phyloP scores from a whole-genome alignment of 2,797 vertebrate genomes.

The Lagodon rhomboides region DNA sequence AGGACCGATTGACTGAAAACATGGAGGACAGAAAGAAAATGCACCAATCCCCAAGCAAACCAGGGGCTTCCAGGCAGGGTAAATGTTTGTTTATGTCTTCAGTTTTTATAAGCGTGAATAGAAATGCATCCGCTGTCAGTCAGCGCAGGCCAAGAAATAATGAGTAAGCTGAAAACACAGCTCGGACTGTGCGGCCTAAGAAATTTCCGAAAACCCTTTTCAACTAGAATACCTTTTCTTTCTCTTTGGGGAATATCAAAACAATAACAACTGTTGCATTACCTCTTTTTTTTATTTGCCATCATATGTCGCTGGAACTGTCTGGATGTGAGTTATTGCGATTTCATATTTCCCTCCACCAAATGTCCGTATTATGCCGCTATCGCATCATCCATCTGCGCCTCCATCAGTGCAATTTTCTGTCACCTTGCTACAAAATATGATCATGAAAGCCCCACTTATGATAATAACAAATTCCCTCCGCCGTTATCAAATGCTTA shows the following conservation, averaged over 20 bases:
- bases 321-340: conserved; percentile 41
- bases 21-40: conserved; percentile 79
- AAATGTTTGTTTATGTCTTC: conserved; percentile 73
- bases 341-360: conserved; percentile 34
- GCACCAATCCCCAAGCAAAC: conserved; percentile 76
- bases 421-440: conserved; percentile 70
- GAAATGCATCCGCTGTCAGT: conserved; percentile 39
- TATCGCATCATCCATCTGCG: conserved; percentile 51
- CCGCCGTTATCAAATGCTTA: conserved; percentile 68
- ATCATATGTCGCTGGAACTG: conserved; percentile 5
- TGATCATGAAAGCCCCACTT: conserved; percentile 64
- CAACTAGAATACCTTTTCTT: conserved; percentile 3
- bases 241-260: conserved; percentile 15
- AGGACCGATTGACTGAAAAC: conserved; percentile 85
- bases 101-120: conserved; percentile 55
- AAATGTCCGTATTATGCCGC: conserved; percentile 47
- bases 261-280: conserved; percentile 18
- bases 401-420: conserved; percentile 71
- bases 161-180: conserved; percentile 16
- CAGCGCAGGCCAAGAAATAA: conserved; percentile 13
- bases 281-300: background rate
- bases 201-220: conserved; percentile 13
- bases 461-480: conserved; percentile 69
- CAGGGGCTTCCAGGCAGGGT: conserved; percentile 58
- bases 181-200: background rate